Base-by-base conservation (phyloP, 2,113 vertebrate species). In the Noctilio leporinus region DNA sequence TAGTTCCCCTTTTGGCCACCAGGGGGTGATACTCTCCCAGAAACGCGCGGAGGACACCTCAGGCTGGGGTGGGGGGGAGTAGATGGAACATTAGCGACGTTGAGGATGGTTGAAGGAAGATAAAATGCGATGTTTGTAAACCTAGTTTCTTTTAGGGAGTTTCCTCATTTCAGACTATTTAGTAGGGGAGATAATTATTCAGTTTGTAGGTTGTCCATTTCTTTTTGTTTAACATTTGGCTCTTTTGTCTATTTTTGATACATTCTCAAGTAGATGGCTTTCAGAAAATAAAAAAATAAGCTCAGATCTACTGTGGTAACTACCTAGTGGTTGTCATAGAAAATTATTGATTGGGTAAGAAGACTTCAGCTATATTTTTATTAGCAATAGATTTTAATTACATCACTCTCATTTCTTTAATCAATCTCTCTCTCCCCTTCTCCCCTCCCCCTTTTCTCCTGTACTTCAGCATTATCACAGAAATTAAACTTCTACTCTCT, bases 361-460 rank as follows among this genome's bases (percentile, higher is more conserved):
- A 49, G 9, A 67, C 16, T 88, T 14, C 28, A 91, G 10, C 19
- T 69, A 28, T 26, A 33, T 47, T 80, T 81, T 43, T 43, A 57
- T 65, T 86, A 45, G 69, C 89, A 28, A 76, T 45, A 67, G 35
- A 86, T 89, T 88, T 94, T 62, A 93, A 53, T 95, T 84, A 80
- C 3, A 70, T 35, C 14, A 55, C 0, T 81, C 3, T 73, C 16
- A 62, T 49, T 90, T 93, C 17, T 59, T 2, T 72, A 62, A 67
- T 62, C 16, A 82, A 4, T 92, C 11, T 47, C 15, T 45, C 73
- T 86, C 30, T 49, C 30, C 4, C 19, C 6, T 11, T 65, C 5
- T 89, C 40, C 40, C 10, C 59, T 3, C 1, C 51, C 4, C 11
- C 4, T 45, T 3, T 30, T 10, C 26, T 2, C 12, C 1, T 11